phyloP scores from a whole-genome alignment of 2,888 invertebrate species.

The Drosophila neutralis region DNA sequence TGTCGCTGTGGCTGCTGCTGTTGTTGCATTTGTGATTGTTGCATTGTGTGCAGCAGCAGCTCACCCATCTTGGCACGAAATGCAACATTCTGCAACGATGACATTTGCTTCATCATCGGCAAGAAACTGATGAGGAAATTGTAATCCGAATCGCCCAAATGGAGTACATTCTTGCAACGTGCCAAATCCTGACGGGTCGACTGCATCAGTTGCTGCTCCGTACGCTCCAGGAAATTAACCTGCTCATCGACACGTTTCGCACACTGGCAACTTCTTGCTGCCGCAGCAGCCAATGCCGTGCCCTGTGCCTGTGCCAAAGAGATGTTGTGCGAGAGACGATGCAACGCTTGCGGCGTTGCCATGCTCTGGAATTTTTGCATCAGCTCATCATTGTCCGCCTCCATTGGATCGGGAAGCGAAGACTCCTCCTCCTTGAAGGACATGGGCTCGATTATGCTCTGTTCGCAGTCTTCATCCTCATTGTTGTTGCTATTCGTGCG shows the following conservation, averaged over 20 bases:
- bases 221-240: no score
- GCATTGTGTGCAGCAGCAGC: conserved; percentile 73
- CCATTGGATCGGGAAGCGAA: no score
- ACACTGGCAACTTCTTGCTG: no score
- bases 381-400: conserved; percentile 52
- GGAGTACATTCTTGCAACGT: conserved; percentile 69
- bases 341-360: conserved; percentile 51
- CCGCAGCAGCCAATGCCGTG: no score
- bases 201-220: conserved; percentile 63
- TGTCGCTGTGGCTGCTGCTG: conserved; percentile 16
- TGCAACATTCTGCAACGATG: conserved; percentile 74
- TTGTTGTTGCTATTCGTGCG: conserved; percentile 49
- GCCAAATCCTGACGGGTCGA: conserved; percentile 78
- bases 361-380: conserved; percentile 76
- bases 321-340: no score
- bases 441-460: no score
- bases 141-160: conserved; percentile 81
- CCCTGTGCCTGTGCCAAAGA: no score
- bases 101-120: conserved; percentile 82
- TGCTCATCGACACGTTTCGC: no score
- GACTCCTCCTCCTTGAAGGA: no score
- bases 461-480: conserved; percentile 20
- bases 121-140: conserved; percentile 82
- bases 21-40: conserved; percentile 48
- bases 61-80: conserved; percentile 81